Evolutionary conservation across 2,888 invertebrate species (phyloP).

Genomic region (Dicyrtomina minuta): DNA sequence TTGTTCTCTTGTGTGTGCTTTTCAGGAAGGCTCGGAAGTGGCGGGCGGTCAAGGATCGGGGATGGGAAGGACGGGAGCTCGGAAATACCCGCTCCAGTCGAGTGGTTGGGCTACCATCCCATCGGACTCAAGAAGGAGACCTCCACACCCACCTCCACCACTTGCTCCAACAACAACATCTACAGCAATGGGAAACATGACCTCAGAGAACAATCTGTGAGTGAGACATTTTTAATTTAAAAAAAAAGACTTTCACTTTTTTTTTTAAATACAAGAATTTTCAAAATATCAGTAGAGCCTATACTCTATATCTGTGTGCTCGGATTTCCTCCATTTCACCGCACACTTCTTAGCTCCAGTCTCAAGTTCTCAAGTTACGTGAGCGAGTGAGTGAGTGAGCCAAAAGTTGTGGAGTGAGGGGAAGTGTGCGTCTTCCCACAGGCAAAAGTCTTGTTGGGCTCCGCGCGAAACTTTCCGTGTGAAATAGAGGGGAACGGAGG

Average conservation of each 20-base stretch:
- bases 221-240: conserved; percentile 33
- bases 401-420: no score
- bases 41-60: neutral
- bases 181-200: conserved; percentile 52
- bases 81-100: conserved; percentile 39
- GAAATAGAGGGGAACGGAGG: no score
- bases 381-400: no score
- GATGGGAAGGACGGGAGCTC: conserved; percentile 17
- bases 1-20: no score
- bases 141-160: conserved; percentile 7
- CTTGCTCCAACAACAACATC: conserved; percentile 43
- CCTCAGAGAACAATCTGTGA: conserved; percentile 53
- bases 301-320: no score
- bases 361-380: no score
- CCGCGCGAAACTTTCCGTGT: no score
- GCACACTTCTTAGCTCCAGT: no score
- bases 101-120: conserved; percentile 81
- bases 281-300: no score
- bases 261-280: neutral
- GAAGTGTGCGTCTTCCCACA: no score
- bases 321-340: no score
- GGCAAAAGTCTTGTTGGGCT: no score
- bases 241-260: neutral
- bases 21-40: neutral
- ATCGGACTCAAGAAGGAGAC: conserved; percentile 53